Conservation (phyloP, 2,113 vertebrate genomes). For the Sigmodon hispidus region DNA sequence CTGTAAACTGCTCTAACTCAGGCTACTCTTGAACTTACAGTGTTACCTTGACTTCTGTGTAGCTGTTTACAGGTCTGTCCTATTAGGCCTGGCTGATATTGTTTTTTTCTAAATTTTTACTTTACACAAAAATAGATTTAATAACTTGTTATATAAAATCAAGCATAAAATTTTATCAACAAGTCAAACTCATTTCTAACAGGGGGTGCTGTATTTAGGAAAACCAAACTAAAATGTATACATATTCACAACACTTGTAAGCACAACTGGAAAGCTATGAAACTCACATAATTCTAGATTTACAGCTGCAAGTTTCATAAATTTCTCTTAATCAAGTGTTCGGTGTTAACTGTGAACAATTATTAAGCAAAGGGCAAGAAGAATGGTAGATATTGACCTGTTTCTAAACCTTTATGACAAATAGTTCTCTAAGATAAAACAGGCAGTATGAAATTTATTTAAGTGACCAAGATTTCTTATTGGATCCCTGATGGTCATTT, state of each 20-base stretch:
- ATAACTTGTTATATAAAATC: constrained; percentile 77
- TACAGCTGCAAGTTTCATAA: constrained; percentile 72
- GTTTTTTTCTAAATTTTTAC: not conserved
- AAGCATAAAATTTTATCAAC: constrained; percentile 72
- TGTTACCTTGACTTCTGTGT: not conserved
- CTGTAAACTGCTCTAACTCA: not conserved
- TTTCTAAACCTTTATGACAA: constrained; percentile 56
- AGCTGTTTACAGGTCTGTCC: not conserved
- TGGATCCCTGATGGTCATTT: constrained; percentile 75
- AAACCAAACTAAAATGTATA: constrained; percentile 59
- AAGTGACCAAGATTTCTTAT: constrained; percentile 36
- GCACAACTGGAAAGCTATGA: constrained; percentile 60
- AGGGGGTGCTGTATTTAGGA: constrained; percentile 65
- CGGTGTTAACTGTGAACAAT: constrained; percentile 78
- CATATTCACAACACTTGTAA: constrained; percentile 73
- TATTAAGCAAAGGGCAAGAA: constrained; percentile 62
- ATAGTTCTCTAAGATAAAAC: constrained; percentile 60
- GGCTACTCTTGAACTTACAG: not conserved
- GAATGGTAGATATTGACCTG: constrained; percentile 49
- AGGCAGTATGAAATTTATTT: not conserved
- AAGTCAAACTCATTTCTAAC: constrained; percentile 65
- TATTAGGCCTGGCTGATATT: not conserved
- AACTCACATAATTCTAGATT: constrained; percentile 82
- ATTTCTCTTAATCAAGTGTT: constrained; percentile 75
- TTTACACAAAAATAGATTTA: constrained; percentile 83